Percentiles rank a stretch among this genome's conserved stretches.
Evolutionary conservation across 2,113 vertebrate genomes (phyloP).

Genomic region (Tetrax tetrax): DNA sequence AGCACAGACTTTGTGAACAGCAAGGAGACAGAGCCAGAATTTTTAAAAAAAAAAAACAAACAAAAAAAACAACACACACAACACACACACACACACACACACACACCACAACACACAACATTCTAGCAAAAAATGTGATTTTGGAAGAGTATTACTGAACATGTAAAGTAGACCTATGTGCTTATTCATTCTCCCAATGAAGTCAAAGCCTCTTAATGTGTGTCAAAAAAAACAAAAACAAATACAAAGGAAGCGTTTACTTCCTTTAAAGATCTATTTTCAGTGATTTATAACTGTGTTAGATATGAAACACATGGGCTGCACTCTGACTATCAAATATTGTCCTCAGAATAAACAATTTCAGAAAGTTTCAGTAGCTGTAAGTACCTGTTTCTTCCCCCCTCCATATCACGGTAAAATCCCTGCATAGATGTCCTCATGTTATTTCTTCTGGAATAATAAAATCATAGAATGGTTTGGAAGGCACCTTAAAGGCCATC

Average conservation of each 20-base stretch:
- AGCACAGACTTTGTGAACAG: neutral
- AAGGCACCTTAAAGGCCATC: neutral
- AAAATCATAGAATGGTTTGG: neutral
- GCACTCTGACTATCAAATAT: neutral
- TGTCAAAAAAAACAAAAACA: neutral
- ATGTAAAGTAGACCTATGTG: neutral
- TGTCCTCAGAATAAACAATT: neutral
- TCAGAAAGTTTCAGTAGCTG: neutral
- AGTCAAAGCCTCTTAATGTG: neutral
- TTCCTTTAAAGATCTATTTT: neutral
- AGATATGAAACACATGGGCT: neutral
- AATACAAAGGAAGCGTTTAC: neutral
- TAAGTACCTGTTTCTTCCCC: neutral
- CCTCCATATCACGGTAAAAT: neutral
- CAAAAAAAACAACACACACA: no score
- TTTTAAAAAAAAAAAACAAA: neutral
- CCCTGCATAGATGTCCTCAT: fast-evolving
- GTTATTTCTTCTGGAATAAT: neutral
- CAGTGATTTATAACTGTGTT: neutral
- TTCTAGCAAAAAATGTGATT: neutral
- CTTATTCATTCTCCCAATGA: neutral
- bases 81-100: no score
- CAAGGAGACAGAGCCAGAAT: neutral
- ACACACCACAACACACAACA: no score
- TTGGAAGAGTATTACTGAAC: neutral